A percentile compares a stretch with the other conserved stretches of the same genome.
phyloP scores from a whole-genome alignment of 2,113 vertebrate species.

The Nerophis ophidion region DNA sequence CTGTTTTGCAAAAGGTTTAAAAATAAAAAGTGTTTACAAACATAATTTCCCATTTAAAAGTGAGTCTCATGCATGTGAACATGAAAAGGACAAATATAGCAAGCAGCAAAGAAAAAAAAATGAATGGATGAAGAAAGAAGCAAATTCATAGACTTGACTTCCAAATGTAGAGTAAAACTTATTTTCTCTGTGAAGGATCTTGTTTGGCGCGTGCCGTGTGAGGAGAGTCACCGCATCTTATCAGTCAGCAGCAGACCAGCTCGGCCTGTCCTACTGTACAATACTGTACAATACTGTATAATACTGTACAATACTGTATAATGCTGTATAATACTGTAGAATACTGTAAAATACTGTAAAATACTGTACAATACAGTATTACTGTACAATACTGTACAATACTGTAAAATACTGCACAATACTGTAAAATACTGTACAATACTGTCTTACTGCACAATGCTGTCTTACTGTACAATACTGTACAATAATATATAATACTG shows the following conservation, averaged over 20 bases:
- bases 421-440: conserved; percentile 69
- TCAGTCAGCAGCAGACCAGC: conserved; percentile 83
- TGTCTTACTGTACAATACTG: conserved; percentile 77
- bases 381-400: conserved; percentile 69
- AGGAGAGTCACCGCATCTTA: conserved; percentile 85
- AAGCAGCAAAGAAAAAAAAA: too few relatives aligned
- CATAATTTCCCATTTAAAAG: too few relatives aligned
- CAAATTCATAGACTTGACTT: conserved; percentile 33
- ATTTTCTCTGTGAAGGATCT: conserved; percentile 55
- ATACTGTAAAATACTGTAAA: too few relatives aligned
- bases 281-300: conserved; percentile 49
- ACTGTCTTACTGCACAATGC: too few relatives aligned
- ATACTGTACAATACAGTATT: conserved; percentile 57
- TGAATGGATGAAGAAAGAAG: too few relatives aligned
- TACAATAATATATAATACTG: conserved; percentile 66
- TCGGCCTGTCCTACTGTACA: conserved; percentile 79
- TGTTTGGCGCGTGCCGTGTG: conserved; percentile 68
- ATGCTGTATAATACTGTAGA: too few relatives aligned
- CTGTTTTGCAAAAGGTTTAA: too few relatives aligned
- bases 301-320: conserved; percentile 72
- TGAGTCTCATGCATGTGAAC: too few relatives aligned
- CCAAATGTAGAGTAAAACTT: conserved; percentile 54
- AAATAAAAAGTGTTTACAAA: too few relatives aligned
- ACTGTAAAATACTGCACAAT: too few relatives aligned
- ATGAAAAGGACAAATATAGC: too few relatives aligned